Base-by-base conservation (phyloP, 2,797 vertebrate genomes). In the Melanotaenia maccullochi region DNA sequence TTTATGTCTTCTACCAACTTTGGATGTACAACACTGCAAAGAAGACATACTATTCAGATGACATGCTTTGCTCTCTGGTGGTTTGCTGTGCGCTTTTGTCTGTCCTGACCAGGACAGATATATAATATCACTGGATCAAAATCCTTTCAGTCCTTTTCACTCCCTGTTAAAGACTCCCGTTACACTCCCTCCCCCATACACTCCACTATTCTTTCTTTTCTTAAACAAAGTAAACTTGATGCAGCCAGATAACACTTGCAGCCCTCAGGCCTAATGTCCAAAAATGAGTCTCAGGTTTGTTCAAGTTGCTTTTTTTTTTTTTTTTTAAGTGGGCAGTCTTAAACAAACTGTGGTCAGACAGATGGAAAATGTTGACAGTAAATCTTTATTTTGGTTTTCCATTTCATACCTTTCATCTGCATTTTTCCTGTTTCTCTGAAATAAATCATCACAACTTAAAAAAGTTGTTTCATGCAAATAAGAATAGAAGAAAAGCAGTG, bases 61-160 rank as follows among this genome's bases (percentile, higher is more conserved):
- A 93, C 94, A 94, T 95, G 94, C 94, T 93, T 91, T 91, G 90
- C 92, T 94, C 92, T 93, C 90, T 93, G 91, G 92, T 92, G 93
- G 91, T 93, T 93, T 91, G 91, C 91, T 86, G 91, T 91, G 86
- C 81, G 90, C 92, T 90, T 94, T 95, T 95, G 94, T 95, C 90
- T 92, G 75, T 68, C 80, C 83, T 85, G 91, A 92, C 92, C 91
- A 91, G 91, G 87, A 93, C 89, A 91, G 93, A 92, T 93, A 93
- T 93, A 95, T 94, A 95, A 95, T 94, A 95, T 95, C 93, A 93
- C 93, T 92, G 91, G 93, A 94, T 94, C 93, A 91, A 94, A 94
- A 94, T 93, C 93, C 91, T 94, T 94, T 94, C 92, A 91, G 86
- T 79, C 76, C 79, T 88, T 92, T 93, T 92, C 92, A 90, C 88